Conservation (phyloP, 2,888 invertebrate species). For the Xestia c-nigrum region DNA sequence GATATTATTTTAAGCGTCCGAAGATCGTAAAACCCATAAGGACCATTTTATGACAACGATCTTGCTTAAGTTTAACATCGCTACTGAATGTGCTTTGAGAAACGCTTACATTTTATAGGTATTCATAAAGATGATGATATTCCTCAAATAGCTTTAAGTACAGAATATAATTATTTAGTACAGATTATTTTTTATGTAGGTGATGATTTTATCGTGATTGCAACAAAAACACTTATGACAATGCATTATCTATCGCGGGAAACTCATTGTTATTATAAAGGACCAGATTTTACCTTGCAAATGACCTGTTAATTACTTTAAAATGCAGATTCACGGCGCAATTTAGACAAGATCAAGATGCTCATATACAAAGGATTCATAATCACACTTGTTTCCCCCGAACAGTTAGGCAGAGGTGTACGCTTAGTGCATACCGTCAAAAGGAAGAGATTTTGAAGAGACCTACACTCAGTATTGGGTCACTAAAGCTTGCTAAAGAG, state of each 20-base stretch:
- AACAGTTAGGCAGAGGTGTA: neutral
- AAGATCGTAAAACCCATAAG: conserved; percentile 64
- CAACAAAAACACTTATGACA: neutral
- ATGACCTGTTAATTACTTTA: neutral
- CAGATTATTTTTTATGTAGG: neutral
- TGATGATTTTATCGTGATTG: neutral
- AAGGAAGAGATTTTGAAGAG: no score
- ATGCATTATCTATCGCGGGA: neutral
- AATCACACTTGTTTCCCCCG: no score
- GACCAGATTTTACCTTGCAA: neutral
- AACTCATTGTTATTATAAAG: neutral
- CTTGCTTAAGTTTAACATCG: conserved; percentile 63
- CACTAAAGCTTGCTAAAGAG: no score
- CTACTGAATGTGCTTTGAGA: conserved; percentile 46
- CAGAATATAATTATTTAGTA: conserved; percentile 22
- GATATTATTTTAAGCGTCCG: conserved; percentile 65
- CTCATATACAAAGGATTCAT: no score
- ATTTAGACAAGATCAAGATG: no score
- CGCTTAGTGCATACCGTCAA: neutral
- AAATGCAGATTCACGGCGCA: neutral
- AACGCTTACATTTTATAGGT: conserved; percentile 55
- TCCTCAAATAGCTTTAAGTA: conserved; percentile 32
- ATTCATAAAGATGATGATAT: conserved; percentile 39
- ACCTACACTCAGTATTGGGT: no score
- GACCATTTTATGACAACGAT: conserved; percentile 66